Conservation (phyloP, 2,113 vertebrate species). For the Rallus limicola region DNA sequence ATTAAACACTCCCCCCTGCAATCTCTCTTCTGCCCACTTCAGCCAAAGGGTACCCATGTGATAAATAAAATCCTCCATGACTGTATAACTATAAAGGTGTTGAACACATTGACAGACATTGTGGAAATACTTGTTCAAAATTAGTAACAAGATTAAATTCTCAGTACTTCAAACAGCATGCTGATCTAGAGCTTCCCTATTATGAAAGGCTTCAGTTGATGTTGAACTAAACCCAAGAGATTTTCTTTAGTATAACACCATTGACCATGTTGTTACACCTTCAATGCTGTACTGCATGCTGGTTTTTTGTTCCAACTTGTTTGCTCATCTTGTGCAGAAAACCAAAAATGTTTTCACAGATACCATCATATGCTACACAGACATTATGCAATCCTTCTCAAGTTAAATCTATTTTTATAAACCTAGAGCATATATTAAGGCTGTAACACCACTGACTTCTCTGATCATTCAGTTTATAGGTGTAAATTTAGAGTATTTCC, state of each 20-base stretch:
- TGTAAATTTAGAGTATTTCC: background rate
- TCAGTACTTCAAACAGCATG: background rate
- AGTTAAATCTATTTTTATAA: background rate
- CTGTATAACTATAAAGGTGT: background rate
- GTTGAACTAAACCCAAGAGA: background rate
- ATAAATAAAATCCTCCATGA: background rate
- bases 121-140: constrained; percentile 44
- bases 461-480: background rate
- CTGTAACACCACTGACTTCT: background rate
- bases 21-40: background rate
- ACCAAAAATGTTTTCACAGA: background rate
- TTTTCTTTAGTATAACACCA: background rate
- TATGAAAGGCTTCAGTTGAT: background rate
- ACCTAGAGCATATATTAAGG: background rate
- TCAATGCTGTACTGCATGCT: background rate
- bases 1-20: background rate
- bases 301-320: background rate
- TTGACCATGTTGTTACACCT: background rate
- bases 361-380: accelerated
- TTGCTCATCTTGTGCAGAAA: background rate
- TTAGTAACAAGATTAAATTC: constrained; percentile 62
- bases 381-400: background rate
- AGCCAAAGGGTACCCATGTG: background rate
- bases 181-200: background rate
- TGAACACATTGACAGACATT: background rate